Evolutionary conservation across 1,140 invertebrate genomes (phyloP).

Genomic region (Heliconius congener): DNA sequence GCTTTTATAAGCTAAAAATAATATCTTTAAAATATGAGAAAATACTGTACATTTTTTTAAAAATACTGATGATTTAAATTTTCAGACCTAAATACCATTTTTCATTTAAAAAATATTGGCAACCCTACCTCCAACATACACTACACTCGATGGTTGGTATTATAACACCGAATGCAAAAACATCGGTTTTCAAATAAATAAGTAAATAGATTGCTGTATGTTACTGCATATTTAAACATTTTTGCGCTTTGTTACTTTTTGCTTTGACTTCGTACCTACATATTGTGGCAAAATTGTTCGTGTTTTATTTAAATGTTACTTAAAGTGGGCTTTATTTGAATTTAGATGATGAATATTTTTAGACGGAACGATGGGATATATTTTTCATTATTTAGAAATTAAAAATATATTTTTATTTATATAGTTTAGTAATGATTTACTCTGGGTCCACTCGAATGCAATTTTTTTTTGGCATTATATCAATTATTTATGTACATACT

Average conservation of each 20-base stretch:
- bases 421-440: neutral
- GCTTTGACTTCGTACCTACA: neutral
- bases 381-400: no score
- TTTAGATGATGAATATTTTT: slow-evolving; percentile 1
- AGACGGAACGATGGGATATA: neutral
- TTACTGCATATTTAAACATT: slow-evolving; percentile 10
- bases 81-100: no score
- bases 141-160: neutral
- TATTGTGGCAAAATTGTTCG: neutral
- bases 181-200: slow-evolving; percentile 14
- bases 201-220: neutral
- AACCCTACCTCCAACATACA: neutral
- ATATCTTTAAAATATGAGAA: no score
- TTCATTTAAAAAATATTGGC: no score
- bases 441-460: no score
- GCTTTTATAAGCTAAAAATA: no score
- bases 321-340: neutral
- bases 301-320: slow-evolving; percentile 11
- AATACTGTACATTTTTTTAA: no score
- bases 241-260: neutral
- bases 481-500: no score
- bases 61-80: no score
- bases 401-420: neutral
- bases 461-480: no score
- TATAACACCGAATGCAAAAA: neutral